These are phyloP conservation scores for Trachurus trachurus DNA, from an alignment of 2,797 vertebrate genomes.

Conservation along the genomic window DNA sequence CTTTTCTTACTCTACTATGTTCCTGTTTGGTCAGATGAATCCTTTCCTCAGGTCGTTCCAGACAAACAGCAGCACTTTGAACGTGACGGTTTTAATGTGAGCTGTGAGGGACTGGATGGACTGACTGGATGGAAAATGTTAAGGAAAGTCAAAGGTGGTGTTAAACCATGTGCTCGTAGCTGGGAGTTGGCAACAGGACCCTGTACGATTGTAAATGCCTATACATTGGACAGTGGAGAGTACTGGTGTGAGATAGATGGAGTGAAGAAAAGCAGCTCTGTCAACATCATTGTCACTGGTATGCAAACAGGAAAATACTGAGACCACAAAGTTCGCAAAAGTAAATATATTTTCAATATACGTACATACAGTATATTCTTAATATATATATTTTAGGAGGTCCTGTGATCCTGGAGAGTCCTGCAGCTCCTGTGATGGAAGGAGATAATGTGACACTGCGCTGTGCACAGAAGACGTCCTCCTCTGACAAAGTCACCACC, in stretches of 20 bases:
- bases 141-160: not conserved
- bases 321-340: not conserved
- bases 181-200: not conserved
- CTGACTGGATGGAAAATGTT: no score
- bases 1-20: no score
- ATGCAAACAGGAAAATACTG: not conserved
- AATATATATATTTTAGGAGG: no score
- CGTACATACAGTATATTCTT: no score
- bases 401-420: slow-evolving; percentile 43
- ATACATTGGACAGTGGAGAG: no score
- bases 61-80: not conserved
- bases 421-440: slow-evolving; percentile 23
- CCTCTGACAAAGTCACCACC: not conserved
- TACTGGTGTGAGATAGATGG: not conserved
- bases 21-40: no score
- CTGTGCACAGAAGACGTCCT: slow-evolving; percentile 1
- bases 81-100: no score
- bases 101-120: no score
- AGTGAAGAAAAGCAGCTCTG: not conserved
- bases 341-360: no score
- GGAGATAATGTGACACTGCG: slow-evolving; percentile 15
- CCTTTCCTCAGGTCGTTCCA: no score
- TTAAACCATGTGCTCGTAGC: no score
- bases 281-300: slow-evolving; percentile 49
- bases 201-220: not conserved